Evolutionary conservation across 30 jellyfish, hydroid and myxozoan species (phyloP).

Genomic region (Chrysaora quinquecirrha): DNA sequence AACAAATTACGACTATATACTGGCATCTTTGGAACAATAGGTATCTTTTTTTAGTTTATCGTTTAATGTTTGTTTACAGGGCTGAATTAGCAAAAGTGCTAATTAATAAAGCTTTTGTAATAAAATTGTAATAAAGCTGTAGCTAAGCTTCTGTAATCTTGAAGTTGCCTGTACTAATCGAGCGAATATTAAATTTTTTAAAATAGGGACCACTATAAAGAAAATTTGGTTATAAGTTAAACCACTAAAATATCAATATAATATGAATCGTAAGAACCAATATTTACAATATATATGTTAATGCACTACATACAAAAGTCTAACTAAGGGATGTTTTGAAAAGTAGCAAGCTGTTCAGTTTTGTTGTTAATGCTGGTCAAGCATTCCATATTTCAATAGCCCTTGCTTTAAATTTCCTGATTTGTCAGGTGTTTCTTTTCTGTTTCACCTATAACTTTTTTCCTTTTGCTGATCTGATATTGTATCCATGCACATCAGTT

Average conservation of each 20-base stretch:
- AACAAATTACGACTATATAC: too few species aligned
- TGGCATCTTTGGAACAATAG: too few species aligned
- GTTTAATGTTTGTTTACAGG: too few species aligned
- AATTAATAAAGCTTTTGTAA: too few species aligned
- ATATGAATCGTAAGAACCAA: neutral
- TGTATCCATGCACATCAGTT: too few species aligned
- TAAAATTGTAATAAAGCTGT: too few species aligned
- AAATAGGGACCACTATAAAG: neutral
- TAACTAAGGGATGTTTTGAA: neutral
- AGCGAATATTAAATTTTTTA: neutral
- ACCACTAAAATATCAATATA: neutral
- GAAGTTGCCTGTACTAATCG: neutral
- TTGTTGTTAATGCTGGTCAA: slow-evolving; percentile 5
- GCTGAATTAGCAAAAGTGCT: too few species aligned
- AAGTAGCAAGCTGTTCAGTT: neutral
- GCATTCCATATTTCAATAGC: slow-evolving; percentile 10
- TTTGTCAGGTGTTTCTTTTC: neutral
- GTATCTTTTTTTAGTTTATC: too few species aligned
- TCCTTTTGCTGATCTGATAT: too few species aligned
- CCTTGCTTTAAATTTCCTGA: neutral
- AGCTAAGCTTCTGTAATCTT: too few species aligned
- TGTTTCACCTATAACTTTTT: too few species aligned
- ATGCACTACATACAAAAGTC: neutral
- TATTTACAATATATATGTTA: neutral
- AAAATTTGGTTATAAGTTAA: neutral